These are phyloP conservation scores for Hemiprocne comata DNA, from an alignment of 2,113 vertebrate species.

Conservation along the genomic window DNA sequence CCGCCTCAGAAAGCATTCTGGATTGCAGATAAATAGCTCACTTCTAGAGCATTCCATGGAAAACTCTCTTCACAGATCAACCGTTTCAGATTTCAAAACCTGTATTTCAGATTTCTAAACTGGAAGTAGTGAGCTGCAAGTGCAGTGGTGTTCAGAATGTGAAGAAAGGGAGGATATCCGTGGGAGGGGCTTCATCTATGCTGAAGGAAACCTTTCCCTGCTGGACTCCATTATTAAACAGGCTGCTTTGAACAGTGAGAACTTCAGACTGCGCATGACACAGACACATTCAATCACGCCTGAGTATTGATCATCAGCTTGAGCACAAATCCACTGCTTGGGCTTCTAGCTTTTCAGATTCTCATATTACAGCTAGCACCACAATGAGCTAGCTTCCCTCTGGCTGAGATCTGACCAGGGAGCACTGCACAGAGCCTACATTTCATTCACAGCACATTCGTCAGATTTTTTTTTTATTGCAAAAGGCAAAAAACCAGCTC, in stretches of 20 bases:
- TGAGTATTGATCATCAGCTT: background rate
- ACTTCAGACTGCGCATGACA: background rate
- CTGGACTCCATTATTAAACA: background rate
- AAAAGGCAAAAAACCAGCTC: background rate
- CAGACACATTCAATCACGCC: background rate
- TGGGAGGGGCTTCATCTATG: background rate
- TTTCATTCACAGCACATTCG: background rate
- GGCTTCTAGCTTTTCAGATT: background rate
- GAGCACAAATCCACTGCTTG: background rate
- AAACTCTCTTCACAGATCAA: background rate
- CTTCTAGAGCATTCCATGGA: background rate
- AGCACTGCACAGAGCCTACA: background rate
- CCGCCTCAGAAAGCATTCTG: background rate
- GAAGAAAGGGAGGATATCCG: background rate
- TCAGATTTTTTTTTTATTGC: background rate
- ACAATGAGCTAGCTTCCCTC: background rate
- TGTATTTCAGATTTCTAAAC: background rate
- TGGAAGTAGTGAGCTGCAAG: background rate
- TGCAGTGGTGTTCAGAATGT: fast-evolving
- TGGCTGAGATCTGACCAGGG: background rate
- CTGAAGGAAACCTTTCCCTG: background rate
- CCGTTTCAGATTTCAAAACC: background rate
- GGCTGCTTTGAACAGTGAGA: background rate
- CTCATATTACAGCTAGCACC: background rate
- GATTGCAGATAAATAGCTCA: constrained; percentile 29